These are phyloP conservation scores for Sphyrna mokarran DNA, from an alignment of 2,113 vertebrate genomes.

Conservation along the genomic window DNA sequence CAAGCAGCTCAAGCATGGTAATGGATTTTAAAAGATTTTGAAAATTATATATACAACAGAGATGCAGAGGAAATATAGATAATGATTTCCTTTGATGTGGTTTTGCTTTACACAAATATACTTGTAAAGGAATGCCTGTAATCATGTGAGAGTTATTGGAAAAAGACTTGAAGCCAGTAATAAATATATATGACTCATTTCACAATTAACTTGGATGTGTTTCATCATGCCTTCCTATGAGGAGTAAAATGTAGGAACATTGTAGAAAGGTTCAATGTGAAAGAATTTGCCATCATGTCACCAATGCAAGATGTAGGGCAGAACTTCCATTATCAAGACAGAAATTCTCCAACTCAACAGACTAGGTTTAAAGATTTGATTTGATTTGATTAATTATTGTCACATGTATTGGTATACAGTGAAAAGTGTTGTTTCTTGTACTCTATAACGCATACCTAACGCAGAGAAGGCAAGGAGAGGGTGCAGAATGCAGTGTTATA, in stretches of 20 bases:
- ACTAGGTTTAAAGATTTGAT: no score
- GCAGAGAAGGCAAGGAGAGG: no score
- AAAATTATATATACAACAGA: background rate
- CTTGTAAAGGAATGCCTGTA: background rate
- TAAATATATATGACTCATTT: background rate
- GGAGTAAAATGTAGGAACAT: background rate
- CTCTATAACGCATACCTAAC: no score
- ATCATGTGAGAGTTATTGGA: background rate
- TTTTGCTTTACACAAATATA: background rate
- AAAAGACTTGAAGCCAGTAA: background rate
- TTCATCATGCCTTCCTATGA: background rate
- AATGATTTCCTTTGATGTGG: slow-evolving; percentile 3
- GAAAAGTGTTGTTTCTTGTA: no score
- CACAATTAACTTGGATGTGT: background rate
- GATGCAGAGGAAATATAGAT: background rate
- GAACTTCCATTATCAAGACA: background rate
- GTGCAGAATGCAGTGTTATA: no score
- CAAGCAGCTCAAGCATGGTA: background rate
- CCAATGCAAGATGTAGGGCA: background rate
- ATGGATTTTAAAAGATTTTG: background rate
- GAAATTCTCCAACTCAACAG: no score
- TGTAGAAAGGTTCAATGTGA: no score
- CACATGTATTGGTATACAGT: no score
- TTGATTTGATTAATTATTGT: no score
- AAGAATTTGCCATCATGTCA: background rate